These are phyloP conservation scores for Dasysyrphus tricinctus DNA, from an alignment of 2,888 invertebrate species.

Conservation along the genomic window DNA sequence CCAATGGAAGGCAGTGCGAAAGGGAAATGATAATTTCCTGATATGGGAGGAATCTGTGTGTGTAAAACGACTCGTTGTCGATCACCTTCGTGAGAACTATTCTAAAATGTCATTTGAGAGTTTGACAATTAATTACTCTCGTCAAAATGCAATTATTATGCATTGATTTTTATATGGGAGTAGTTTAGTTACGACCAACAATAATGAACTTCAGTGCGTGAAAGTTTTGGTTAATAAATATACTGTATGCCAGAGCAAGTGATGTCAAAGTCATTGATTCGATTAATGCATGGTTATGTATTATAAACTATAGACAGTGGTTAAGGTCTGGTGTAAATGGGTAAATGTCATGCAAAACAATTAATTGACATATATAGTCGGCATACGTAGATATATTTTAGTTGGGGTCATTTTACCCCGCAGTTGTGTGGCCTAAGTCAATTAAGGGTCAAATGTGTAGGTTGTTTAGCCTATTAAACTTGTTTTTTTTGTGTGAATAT, in stretches of 20 bases:
- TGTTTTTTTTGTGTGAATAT: background rate
- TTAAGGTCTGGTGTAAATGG: slow-evolving; percentile 1
- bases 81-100: background rate
- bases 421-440: slow-evolving; percentile 16
- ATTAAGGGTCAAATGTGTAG: slow-evolving; percentile 25
- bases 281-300: background rate
- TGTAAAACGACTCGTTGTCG: slow-evolving; percentile 8
- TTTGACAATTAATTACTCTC: slow-evolving; percentile 61
- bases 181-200: background rate
- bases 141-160: slow-evolving; percentile 46
- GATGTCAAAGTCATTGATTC: slow-evolving; percentile 22
- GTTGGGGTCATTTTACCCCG: background rate
- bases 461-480: slow-evolving; percentile 1
- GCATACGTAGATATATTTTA: background rate
- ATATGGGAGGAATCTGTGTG: slow-evolving; percentile 22
- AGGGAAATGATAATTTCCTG: slow-evolving; percentile 7
- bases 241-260: background rate
- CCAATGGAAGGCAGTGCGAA: slow-evolving; percentile 2
- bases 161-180: slow-evolving; percentile 24
- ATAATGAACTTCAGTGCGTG: background rate
- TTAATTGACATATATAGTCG: slow-evolving; percentile 1
- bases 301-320: slow-evolving; percentile 5
- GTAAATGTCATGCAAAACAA: slow-evolving; percentile 21
- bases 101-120: slow-evolving; percentile 1
- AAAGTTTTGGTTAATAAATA: slow-evolving; percentile 1